Conservation (phyloP, 2,888 invertebrate genomes). For the Cheilosia vulpina region DNA sequence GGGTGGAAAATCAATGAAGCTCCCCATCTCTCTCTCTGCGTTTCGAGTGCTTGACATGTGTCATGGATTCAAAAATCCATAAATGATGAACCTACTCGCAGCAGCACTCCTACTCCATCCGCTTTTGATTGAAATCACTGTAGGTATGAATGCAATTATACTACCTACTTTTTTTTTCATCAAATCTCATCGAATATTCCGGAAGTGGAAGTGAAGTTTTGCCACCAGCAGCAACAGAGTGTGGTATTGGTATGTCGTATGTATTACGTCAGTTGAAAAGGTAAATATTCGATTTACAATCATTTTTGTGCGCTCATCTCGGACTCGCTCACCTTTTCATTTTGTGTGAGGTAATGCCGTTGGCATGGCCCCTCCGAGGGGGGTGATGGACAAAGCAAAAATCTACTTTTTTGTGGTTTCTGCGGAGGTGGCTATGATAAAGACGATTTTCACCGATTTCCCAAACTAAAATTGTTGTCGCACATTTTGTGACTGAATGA, state of each 20-base stretch:
- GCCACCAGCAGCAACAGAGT: constrained; percentile 22
- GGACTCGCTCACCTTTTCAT: not conserved
- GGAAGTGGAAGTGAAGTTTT: not conserved
- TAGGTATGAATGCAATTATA: not conserved
- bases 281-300: constrained; percentile 34
- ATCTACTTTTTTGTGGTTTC: not conserved
- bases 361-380: too few relatives aligned
- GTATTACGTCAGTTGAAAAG: constrained; percentile 43
- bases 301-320: not conserved
- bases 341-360: not conserved
- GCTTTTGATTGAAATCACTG: not conserved
- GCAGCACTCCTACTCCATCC: not conserved
- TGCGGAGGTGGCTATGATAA: not conserved
- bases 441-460: too few relatives aligned
- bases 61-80: constrained; percentile 34
- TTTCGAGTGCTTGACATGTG: constrained; percentile 13
- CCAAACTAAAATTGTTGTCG: too few relatives aligned
- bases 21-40: not conserved
- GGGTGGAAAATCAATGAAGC: constrained; percentile 36
- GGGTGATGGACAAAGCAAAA: not conserved
- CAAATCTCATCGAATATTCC: not conserved
- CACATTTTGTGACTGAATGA: too few relatives aligned
- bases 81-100: constrained; percentile 28
- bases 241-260: not conserved
- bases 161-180: not conserved